A percentile compares a stretch with the other conserved stretches of the same genome.
phyloP scores from a whole-genome alignment of 2,888 invertebrate species.

The Dione vanillae region DNA sequence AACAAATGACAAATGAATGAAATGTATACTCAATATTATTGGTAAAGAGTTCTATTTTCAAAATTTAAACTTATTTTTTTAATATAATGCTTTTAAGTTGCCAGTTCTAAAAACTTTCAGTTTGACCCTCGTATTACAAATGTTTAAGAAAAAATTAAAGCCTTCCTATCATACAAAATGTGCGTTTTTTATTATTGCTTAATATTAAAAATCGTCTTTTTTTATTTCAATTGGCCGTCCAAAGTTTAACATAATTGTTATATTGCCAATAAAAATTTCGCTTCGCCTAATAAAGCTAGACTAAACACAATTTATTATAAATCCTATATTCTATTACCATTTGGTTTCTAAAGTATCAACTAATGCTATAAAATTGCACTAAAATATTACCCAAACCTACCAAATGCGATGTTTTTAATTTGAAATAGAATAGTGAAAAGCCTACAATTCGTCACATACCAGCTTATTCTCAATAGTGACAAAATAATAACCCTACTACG shows the following conservation, averaged over 20 bases:
- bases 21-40: too few species aligned
- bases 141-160: too few species aligned
- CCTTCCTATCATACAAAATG: background rate
- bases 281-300: background rate
- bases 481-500: slow-evolving; percentile 63
- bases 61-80: too few species aligned
- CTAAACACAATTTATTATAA: background rate
- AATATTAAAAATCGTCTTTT: too few species aligned
- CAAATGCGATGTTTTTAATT: slow-evolving; percentile 47
- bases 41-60: too few species aligned
- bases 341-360: slow-evolving; percentile 28
- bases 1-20: too few species aligned
- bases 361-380: slow-evolving; percentile 13
- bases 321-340: background rate
- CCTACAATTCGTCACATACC: slow-evolving; percentile 78
- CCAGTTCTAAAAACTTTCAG: too few species aligned
- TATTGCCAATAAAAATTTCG: background rate
- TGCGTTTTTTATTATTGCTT: too few species aligned
- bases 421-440: slow-evolving; percentile 69
- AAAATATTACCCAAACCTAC: slow-evolving; percentile 24
- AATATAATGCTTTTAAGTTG: too few species aligned
- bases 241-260: background rate
- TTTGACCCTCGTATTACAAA: too few species aligned
- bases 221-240: background rate
- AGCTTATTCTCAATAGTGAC: slow-evolving; percentile 75